Evolutionary conservation across 2,888 invertebrate species (phyloP).

Genomic region (Anorthoa munda): DNA sequence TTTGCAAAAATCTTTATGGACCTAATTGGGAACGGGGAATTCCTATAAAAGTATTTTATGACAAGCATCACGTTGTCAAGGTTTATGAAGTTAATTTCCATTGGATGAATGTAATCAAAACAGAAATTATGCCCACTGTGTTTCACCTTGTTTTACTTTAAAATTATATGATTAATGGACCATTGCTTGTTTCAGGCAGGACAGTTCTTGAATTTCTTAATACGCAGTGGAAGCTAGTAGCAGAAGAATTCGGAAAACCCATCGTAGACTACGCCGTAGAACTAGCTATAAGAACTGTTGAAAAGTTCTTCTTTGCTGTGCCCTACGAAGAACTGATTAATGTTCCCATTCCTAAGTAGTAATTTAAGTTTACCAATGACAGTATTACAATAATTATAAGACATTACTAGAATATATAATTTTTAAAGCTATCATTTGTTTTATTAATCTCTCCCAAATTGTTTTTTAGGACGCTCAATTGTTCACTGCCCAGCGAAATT

Average conservation of each 20-base stretch:
- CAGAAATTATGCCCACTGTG: not conserved
- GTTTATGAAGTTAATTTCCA: slow-evolving; percentile 31
- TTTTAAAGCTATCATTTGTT: slow-evolving; percentile 39
- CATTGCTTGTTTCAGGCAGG: slow-evolving; percentile 76
- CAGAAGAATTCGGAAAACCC: slow-evolving; percentile 88
- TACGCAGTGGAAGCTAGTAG: slow-evolving; percentile 84
- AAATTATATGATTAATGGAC: not conserved
- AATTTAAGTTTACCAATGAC: slow-evolving; percentile 46
- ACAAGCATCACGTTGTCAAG: slow-evolving; percentile 22
- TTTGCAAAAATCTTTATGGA: slow-evolving; percentile 12
- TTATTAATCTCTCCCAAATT: slow-evolving; percentile 46
- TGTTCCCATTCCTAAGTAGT: slow-evolving; percentile 78
- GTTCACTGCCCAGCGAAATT: not conserved
- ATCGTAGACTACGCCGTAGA: slow-evolving; percentile 87
- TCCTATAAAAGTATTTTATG: not conserved
- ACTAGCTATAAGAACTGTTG: slow-evolving; percentile 81
- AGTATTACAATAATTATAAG: slow-evolving; percentile 6
- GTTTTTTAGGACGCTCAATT: not conserved
- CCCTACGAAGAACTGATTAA: slow-evolving; percentile 85
- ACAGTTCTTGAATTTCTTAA: slow-evolving; percentile 84
- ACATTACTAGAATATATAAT: too few relatives aligned
- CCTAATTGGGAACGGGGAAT: slow-evolving; percentile 13
- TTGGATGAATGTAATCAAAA: slow-evolving; percentile 6
- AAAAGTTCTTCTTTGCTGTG: slow-evolving; percentile 84
- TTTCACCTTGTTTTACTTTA: slow-evolving; percentile 4